Percentiles rank a stretch among this genome's conserved stretches.
Conservation (phyloP, 2,888 invertebrate species). For the Drosophila longiperda region DNA sequence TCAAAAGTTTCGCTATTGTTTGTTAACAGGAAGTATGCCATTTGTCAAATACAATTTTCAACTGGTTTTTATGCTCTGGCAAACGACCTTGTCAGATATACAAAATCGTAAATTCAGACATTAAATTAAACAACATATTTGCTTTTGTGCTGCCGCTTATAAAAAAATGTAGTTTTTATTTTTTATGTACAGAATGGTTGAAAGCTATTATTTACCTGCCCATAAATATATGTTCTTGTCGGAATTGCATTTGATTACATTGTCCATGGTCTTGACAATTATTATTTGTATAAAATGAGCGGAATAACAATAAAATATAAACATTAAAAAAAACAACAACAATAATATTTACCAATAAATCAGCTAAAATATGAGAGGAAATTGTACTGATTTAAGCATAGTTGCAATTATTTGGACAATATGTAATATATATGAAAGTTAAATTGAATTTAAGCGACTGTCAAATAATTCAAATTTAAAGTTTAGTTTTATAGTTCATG, state of each 20-base stretch:
- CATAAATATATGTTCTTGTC: slow-evolving; percentile 7
- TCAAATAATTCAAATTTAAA: not conserved
- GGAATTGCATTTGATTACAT: slow-evolving; percentile 5
- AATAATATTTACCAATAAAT: slow-evolving; percentile 11
- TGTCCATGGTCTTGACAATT: slow-evolving; percentile 6
- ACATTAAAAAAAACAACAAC: not conserved
- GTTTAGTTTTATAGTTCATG: not conserved
- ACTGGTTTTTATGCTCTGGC: slow-evolving; percentile 14
- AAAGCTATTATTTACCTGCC: slow-evolving; percentile 6
- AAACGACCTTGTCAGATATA: slow-evolving; percentile 23
- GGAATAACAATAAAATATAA: not conserved
- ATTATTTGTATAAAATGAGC: slow-evolving; percentile 21
- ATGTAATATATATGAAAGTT: not conserved
- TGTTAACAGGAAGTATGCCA: slow-evolving; percentile 57
- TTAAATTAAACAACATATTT: slow-evolving; percentile 2
- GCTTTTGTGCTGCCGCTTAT: not conserved
- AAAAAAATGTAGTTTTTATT: not conserved
- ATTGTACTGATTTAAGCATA: not conserved
- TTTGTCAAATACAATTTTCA: slow-evolving; percentile 62
- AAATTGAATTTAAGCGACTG: not conserved
- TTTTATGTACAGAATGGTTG: not conserved
- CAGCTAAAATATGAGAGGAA: not conserved
- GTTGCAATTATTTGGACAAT: not conserved
- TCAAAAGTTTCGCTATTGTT: slow-evolving; percentile 19
- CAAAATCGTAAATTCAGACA: not conserved